phyloP scores from a whole-genome alignment of 2,797 vertebrate genomes.

The Takifugu ocellatus region DNA sequence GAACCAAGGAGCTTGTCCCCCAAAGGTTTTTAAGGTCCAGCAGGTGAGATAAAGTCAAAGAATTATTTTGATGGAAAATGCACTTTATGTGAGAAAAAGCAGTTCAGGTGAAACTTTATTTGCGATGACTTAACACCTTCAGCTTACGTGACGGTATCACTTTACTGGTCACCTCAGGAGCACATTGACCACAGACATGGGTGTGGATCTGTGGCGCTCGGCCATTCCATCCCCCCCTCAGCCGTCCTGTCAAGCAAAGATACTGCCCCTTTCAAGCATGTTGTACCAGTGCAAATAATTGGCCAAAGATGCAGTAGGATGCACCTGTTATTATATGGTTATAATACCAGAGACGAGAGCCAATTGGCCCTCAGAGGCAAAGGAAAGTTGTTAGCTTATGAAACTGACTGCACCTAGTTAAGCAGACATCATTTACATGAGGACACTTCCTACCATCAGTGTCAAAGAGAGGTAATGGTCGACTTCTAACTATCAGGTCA shows the following conservation, averaged over 20 bases:
- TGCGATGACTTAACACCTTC: background rate
- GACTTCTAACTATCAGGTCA: slow-evolving; percentile 49
- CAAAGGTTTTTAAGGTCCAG: too few relatives aligned
- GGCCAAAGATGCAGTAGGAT: slow-evolving; percentile 72
- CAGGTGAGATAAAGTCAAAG: too few relatives aligned
- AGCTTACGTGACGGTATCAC: slow-evolving; percentile 18
- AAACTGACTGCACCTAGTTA: slow-evolving; percentile 59
- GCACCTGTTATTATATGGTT: slow-evolving; percentile 34
- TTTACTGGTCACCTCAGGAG: slow-evolving; percentile 48
- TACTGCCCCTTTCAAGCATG: slow-evolving; percentile 13
- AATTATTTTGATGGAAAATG: too few relatives aligned
- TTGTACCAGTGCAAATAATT: too few relatives aligned
- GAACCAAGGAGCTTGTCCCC: too few relatives aligned
- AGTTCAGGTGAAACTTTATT: background rate
- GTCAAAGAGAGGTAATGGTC: slow-evolving; percentile 50
- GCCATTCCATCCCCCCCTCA: slow-evolving; percentile 52
- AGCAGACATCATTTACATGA: slow-evolving; percentile 61
- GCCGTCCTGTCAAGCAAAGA: slow-evolving; percentile 32
- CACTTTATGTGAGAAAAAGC: too few relatives aligned
- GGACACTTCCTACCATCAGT: slow-evolving; percentile 45
- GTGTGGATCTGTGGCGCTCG: slow-evolving; percentile 51
- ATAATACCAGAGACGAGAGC: slow-evolving; percentile 61
- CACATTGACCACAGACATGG: slow-evolving; percentile 35
- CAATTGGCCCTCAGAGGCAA: slow-evolving; percentile 23
- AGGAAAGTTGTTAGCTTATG: slow-evolving; percentile 9